Conservation (phyloP, 2,888 invertebrate species). For the Aporophyla nigra region DNA sequence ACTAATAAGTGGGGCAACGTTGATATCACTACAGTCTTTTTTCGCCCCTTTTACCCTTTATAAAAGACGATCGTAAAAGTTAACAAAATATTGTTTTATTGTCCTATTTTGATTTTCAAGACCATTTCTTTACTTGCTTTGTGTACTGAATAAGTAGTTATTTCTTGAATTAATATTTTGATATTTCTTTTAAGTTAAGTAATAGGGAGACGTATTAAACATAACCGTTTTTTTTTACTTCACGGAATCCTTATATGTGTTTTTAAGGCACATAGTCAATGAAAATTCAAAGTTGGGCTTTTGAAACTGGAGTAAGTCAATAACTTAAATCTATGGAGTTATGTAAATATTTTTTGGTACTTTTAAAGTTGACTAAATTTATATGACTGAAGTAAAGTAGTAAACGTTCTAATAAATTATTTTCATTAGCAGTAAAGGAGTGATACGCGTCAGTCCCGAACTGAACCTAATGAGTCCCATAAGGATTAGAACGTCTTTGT, state of each 20-base stretch:
- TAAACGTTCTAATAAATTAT: conserved; percentile 23
- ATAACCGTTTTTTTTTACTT: neutral
- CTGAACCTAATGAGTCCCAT: conserved; percentile 32
- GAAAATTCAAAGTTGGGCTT: neutral
- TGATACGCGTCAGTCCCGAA: conserved; percentile 30
- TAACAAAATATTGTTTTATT: conserved; percentile 53
- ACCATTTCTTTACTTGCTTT: conserved; percentile 10
- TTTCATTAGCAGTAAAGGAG: conserved; percentile 43
- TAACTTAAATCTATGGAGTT: neutral
- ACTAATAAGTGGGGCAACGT: conserved; percentile 73
- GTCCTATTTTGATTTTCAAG: conserved; percentile 40
- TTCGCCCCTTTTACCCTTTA: conserved; percentile 57
- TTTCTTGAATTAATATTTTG: neutral
- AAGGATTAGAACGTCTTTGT: conserved; percentile 23
- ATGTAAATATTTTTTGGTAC: conserved; percentile 18
- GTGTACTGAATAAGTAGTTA: neutral
- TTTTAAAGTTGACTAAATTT: conserved; percentile 17
- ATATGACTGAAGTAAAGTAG: neutral
- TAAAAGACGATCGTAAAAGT: conserved; percentile 57
- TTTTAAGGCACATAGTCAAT: neutral
- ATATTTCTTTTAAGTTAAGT: neutral
- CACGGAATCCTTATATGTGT: too few relatives aligned
- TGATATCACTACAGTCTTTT: conserved; percentile 71
- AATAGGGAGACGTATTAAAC: neutral
- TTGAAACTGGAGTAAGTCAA: neutral